These are phyloP conservation scores for Ammospiza nelsoni DNA, from an alignment of 2,113 vertebrate species.

Conservation along the genomic window DNA sequence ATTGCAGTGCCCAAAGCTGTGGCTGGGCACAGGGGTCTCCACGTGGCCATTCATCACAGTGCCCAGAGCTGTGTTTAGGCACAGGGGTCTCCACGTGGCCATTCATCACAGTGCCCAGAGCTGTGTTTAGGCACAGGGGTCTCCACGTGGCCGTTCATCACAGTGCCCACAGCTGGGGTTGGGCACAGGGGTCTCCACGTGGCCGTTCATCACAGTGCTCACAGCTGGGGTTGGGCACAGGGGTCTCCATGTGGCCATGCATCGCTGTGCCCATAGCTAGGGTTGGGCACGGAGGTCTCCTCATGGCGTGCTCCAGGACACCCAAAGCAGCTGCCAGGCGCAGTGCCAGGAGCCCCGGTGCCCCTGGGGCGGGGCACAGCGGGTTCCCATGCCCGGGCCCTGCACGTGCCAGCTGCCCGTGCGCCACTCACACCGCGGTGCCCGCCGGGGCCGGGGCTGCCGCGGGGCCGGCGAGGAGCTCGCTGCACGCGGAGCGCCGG, in stretches of 20 bases:
- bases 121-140: too few relatives aligned
- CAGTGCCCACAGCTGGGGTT: too few relatives aligned
- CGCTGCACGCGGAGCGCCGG: accelerated
- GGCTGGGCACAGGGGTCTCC: too few relatives aligned
- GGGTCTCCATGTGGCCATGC: accelerated
- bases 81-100: too few relatives aligned
- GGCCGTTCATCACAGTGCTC: too few relatives aligned
- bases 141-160: too few relatives aligned
- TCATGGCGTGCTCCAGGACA: accelerated
- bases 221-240: too few relatives aligned
- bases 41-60: accelerated
- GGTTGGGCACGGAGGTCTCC: background rate
- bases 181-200: too few relatives aligned
- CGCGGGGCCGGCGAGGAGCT: background rate
- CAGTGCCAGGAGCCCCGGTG: background rate
- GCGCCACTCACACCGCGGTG: accelerated
- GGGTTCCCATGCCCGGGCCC: accelerated
- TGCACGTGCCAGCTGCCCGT: background rate
- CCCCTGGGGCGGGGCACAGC: accelerated
- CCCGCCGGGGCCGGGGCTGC: background rate
- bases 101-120: too few relatives aligned
- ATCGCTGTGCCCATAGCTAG: too few relatives aligned
- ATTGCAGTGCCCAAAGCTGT: background rate
- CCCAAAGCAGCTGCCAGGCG: background rate
- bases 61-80: too few relatives aligned